A percentile compares a stretch with the other conserved stretches of the same genome.
Conservation (phyloP, 2,113 vertebrate species). For the Otocyon megalotis region DNA sequence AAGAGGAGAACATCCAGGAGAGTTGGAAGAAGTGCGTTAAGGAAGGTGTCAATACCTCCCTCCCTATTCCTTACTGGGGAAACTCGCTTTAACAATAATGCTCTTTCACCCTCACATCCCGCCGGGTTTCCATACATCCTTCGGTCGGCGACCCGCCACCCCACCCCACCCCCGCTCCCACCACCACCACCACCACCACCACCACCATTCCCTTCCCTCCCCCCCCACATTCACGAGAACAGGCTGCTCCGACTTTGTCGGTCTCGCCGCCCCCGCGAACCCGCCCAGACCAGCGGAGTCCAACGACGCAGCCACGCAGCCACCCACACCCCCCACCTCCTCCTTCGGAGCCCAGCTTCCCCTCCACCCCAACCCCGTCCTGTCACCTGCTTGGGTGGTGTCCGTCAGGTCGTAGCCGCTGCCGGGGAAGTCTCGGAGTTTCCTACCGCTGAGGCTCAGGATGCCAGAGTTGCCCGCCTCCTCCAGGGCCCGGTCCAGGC, state of each 20-base stretch:
- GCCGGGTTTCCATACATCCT: conserved; percentile 28
- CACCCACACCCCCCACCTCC: conserved; percentile 26
- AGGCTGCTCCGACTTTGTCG: conserved; percentile 40
- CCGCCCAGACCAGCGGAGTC: conserved; percentile 49
- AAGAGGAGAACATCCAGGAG: conserved; percentile 21
- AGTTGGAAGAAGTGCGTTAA: conserved; percentile 60
- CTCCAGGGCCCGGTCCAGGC: conserved; percentile 96
- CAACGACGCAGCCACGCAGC: conserved; percentile 60
- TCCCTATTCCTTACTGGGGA: not conserved
- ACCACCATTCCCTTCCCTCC: not conserved
- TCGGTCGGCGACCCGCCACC: not conserved
- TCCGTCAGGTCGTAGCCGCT: conserved; percentile 95
- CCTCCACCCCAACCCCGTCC: not conserved
- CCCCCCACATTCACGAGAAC: not conserved
- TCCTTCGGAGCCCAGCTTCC: not conserved
- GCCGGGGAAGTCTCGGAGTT: conserved; percentile 96
- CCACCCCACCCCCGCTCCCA: not conserved
- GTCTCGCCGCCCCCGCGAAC: conserved; percentile 16
- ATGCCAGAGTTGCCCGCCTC: conserved; percentile 95
- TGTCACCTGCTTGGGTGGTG: conserved; percentile 96
- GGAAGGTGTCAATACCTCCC: conserved; percentile 50
- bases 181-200: not conserved
- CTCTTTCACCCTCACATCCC: not conserved
- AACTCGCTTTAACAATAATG: conserved; percentile 51
- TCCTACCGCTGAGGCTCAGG: conserved; percentile 97